Evolutionary conservation across 2,888 invertebrate species (phyloP).

Genomic region (Pinctada fucata): DNA sequence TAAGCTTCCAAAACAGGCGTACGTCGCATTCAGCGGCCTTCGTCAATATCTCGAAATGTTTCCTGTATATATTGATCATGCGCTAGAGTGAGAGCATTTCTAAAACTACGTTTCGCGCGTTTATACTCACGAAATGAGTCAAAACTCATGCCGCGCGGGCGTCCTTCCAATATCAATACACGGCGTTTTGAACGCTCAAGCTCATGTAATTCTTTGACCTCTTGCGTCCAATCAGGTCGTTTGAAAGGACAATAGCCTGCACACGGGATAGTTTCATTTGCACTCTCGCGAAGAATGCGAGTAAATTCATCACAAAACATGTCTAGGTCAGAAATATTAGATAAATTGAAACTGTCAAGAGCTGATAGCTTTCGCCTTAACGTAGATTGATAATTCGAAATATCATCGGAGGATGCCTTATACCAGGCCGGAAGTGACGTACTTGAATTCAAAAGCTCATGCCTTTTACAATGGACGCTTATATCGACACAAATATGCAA

Average conservation of each 20-base stretch:
- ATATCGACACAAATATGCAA: too few species aligned
- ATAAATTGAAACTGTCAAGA: background rate
- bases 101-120: background rate
- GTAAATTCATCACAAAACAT: too few species aligned
- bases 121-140: conserved; percentile 1
- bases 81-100: background rate
- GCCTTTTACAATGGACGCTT: too few species aligned
- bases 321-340: too few species aligned
- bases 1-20: background rate
- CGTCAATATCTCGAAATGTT: background rate
- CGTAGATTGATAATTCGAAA: background rate
- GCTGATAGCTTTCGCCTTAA: background rate
- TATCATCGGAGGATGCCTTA: background rate
- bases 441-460: too few species aligned
- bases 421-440: background rate
- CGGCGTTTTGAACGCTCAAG: background rate
- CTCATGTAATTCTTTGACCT: background rate
- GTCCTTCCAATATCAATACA: background rate
- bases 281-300: too few species aligned
- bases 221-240: background rate
- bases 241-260: background rate
- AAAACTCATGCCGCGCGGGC: background rate
- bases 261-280: background rate
- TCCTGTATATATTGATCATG: background rate
- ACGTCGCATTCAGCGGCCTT: conserved; percentile 10